phyloP scores from a whole-genome alignment of 2,797 vertebrate genomes.

The Garrulus glandarius region DNA sequence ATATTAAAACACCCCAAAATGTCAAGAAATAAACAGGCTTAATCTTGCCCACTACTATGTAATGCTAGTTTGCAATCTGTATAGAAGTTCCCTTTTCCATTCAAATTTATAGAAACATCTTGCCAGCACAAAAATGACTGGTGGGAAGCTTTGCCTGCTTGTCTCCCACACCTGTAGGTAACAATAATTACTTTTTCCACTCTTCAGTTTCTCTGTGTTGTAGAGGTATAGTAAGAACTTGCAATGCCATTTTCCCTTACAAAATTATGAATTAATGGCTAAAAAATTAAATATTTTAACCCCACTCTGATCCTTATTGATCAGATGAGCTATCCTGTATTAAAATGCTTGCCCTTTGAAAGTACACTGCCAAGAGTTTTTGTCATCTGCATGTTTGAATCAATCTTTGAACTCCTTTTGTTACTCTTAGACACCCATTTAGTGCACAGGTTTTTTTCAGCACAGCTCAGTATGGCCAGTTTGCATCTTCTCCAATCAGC shows the following conservation, averaged over 20 bases:
- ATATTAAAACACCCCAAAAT: neutral
- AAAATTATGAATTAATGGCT: slow-evolving; percentile 27
- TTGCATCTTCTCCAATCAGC: neutral
- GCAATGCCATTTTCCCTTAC: slow-evolving; percentile 1
- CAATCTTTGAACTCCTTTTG: slow-evolving; percentile 20
- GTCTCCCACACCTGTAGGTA: neutral
- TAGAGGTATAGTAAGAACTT: neutral
- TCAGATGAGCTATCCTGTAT: neutral
- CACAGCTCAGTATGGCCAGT: neutral
- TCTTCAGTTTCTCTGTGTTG: slow-evolving; percentile 15
- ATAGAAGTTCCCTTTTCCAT: neutral
- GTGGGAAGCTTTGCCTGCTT: neutral
- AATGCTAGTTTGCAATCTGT: neutral
- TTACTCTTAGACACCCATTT: neutral
- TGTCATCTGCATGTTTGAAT: neutral
- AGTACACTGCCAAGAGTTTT: neutral
- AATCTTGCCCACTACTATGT: neutral
- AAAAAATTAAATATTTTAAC: neutral
- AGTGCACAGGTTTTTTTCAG: neutral
- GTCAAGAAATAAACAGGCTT: neutral
- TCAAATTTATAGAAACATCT: neutral
- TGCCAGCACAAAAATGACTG: neutral
- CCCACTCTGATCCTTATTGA: neutral
- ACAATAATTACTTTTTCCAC: slow-evolving; percentile 1
- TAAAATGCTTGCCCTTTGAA: slow-evolving; percentile 7